phyloP scores from a whole-genome alignment of 2,113 vertebrate species.

The Corapipo altera region DNA sequence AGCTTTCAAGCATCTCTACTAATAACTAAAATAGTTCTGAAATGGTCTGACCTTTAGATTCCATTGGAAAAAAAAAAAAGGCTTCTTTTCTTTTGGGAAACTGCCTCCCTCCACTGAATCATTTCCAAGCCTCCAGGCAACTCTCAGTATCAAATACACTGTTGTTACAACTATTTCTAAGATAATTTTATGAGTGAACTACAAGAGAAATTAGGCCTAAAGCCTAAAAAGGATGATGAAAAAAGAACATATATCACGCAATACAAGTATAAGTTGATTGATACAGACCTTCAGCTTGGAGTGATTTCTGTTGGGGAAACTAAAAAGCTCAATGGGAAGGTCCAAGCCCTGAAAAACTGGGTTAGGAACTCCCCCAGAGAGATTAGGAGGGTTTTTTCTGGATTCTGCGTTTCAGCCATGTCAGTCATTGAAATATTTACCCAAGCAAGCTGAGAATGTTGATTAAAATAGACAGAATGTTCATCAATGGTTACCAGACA shows the following conservation, averaged over 20 bases:
- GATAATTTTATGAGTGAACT: background rate
- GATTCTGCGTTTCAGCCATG: background rate
- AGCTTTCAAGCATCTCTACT: conserved; percentile 37
- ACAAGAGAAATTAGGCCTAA: background rate
- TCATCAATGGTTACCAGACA: background rate
- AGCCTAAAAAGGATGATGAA: background rate
- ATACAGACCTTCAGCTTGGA: background rate
- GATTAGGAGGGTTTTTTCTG: background rate
- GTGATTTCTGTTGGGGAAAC: background rate
- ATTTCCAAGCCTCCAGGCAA: conserved; percentile 12
- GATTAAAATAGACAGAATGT: background rate
- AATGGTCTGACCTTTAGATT: conserved; percentile 51
- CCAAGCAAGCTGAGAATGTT: background rate
- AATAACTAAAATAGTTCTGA: conserved; percentile 52
- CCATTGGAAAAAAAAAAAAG: background rate
- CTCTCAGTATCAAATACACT: background rate
- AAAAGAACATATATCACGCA: background rate
- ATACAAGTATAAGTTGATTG: background rate
- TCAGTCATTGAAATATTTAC: background rate
- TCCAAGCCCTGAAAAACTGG: background rate
- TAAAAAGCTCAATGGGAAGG: background rate
- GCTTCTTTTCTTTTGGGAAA: conserved; percentile 25
- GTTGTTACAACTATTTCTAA: conserved; percentile 1
- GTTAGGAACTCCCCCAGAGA: background rate
- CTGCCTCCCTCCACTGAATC: conserved; percentile 11